Evolutionary conservation across 2,113 vertebrate species (phyloP).

Genomic region (Climacteris rufus): DNA sequence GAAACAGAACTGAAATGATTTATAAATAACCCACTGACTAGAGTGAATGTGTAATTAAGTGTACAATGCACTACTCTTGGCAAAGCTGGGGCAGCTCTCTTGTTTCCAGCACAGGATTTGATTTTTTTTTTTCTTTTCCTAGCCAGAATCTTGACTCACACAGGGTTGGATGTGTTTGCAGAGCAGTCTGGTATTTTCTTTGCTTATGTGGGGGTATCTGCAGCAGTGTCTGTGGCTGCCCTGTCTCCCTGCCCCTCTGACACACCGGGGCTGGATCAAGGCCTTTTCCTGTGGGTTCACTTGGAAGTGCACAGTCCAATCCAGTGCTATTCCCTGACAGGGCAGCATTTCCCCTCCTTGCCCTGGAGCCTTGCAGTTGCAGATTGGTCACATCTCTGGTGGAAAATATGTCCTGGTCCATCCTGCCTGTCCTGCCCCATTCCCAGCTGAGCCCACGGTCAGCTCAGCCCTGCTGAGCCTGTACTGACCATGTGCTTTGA

Average conservation of each 20-base stretch:
- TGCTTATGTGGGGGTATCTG: background rate
- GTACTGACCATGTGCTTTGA: fast-evolving
- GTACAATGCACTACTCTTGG: slow-evolving; percentile 2
- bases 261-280: background rate
- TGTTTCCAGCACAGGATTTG: background rate
- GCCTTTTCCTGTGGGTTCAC: background rate
- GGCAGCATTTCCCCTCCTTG: background rate
- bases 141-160: background rate
- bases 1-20: slow-evolving; percentile 16
- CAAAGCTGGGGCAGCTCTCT: slow-evolving; percentile 2
- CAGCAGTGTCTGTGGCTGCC: background rate
- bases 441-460: background rate
- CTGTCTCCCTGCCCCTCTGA: background rate
- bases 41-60: slow-evolving; percentile 21
- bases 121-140: background rate
- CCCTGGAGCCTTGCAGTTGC: background rate
- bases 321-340: background rate
- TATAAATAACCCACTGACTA: slow-evolving; percentile 34
- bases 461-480: background rate
- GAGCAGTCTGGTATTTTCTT: background rate
- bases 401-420: background rate
- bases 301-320: background rate
- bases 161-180: background rate
- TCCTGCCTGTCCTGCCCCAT: background rate
- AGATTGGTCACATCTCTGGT: background rate